A percentile compares a stretch with the other conserved stretches of the same genome.
These are phyloP conservation scores for Intellagama lesueurii DNA, from an alignment of 2,797 vertebrate genomes.

Conservation along the genomic window DNA sequence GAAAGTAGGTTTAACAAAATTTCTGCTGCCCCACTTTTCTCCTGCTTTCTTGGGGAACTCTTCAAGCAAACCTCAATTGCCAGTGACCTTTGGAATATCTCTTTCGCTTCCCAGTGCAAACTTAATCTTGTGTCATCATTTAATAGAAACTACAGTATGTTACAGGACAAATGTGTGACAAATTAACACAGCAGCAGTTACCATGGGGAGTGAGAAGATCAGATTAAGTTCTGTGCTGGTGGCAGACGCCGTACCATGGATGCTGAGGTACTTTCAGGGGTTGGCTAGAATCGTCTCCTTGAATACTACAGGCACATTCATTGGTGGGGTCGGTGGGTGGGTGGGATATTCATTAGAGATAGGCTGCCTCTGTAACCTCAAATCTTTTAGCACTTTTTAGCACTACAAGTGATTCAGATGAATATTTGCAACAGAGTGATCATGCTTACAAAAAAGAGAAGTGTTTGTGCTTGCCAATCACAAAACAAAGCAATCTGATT, in stretches of 20 bases:
- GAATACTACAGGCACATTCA: background rate
- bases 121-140: slow-evolving; percentile 61
- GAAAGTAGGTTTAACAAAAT: slow-evolving; percentile 27
- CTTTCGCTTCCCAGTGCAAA: slow-evolving; percentile 62
- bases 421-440: no score
- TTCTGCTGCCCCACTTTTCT: background rate
- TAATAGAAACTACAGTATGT: slow-evolving; percentile 59
- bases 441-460: no score
- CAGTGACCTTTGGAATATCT: slow-evolving; percentile 55
- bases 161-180: slow-evolving; percentile 37
- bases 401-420: no score
- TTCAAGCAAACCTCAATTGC: slow-evolving; percentile 6
- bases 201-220: slow-evolving; percentile 55
- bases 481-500: no score
- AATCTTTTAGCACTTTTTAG: no score
- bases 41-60: slow-evolving; percentile 2
- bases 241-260: slow-evolving; percentile 53
- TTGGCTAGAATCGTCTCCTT: background rate
- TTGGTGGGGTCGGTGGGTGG: no score
- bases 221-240: slow-evolving; percentile 46
- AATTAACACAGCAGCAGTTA: slow-evolving; percentile 59
- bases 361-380: no score
- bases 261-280: background rate
- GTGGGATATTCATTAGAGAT: no score
- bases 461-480: no score